Evolutionary conservation across 2,888 invertebrate species (phyloP).

Genomic region (Andrena minutula): DNA sequence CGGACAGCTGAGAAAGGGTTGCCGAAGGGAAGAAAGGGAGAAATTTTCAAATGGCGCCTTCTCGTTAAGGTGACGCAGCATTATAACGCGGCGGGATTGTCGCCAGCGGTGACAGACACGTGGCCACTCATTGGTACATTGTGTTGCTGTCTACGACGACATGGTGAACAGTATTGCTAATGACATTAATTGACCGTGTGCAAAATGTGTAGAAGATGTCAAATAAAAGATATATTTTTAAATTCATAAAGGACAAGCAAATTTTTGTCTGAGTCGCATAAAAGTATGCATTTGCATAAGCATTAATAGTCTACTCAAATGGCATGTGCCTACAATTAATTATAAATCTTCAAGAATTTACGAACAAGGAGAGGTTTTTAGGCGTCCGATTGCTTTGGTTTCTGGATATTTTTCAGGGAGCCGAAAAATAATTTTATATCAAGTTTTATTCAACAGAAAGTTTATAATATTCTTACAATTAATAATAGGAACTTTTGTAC

Average conservation of each 20-base stretch:
- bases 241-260: background rate
- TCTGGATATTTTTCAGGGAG: too few relatives aligned
- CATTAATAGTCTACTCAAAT: too few relatives aligned
- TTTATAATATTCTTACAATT: too few relatives aligned
- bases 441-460: too few relatives aligned
- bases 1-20: constrained; percentile 72
- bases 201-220: background rate
- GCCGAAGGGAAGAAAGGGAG: constrained; percentile 63
- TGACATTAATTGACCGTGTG: background rate
- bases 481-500: too few relatives aligned
- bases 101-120: constrained; percentile 64
- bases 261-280: background rate
- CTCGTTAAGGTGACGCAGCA: constrained; percentile 82
- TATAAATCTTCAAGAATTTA: too few relatives aligned
- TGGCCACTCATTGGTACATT: constrained; percentile 65
- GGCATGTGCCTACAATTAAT: too few relatives aligned
- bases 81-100: constrained; percentile 69
- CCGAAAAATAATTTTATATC: too few relatives aligned
- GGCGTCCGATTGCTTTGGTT: too few relatives aligned
- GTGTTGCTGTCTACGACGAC: constrained; percentile 55
- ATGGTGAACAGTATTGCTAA: constrained; percentile 49
- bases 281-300: too few relatives aligned
- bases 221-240: background rate
- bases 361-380: too few relatives aligned
- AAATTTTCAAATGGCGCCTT: constrained; percentile 76